Conservation (phyloP, 2,113 vertebrate genomes). For the Sisor rabdophorus region DNA sequence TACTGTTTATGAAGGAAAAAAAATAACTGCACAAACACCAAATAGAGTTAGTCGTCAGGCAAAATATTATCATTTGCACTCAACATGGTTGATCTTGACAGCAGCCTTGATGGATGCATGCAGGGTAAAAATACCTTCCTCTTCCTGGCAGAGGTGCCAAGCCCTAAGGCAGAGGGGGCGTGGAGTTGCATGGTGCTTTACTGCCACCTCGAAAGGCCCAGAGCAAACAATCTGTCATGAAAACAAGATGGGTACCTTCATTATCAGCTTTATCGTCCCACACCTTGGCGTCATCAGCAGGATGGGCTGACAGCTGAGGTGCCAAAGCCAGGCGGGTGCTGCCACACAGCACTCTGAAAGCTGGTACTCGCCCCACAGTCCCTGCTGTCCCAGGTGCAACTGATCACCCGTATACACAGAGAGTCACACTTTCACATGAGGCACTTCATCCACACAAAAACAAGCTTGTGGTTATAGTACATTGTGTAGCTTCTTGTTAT, state of each 20-base stretch:
- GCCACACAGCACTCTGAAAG: slow-evolving; percentile 53
- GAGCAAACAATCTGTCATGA: slow-evolving; percentile 70
- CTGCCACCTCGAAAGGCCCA: slow-evolving; percentile 57
- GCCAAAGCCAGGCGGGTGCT: slow-evolving; percentile 61
- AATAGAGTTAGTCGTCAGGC: slow-evolving; percentile 46
- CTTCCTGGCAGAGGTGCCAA: slow-evolving; percentile 59
- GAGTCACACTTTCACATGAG: slow-evolving; percentile 25
- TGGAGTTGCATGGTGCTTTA: slow-evolving; percentile 50
- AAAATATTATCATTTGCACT: slow-evolving; percentile 59
- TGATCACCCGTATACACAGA: slow-evolving; percentile 35
- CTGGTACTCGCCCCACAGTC: slow-evolving; percentile 52
- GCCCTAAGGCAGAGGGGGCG: slow-evolving; percentile 52
- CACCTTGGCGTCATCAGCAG: slow-evolving; percentile 65
- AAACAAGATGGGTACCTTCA: slow-evolving; percentile 69
- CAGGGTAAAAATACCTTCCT: slow-evolving; percentile 62
- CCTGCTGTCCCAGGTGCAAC: slow-evolving; percentile 53
- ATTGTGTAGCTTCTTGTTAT: slow-evolving; percentile 12
- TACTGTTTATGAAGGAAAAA: slow-evolving; percentile 30
- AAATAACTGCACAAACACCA: slow-evolving; percentile 24
- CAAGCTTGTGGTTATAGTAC: background rate
- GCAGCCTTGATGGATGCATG: slow-evolving; percentile 52
- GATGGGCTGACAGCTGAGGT: slow-evolving; percentile 73
- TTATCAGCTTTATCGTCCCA: slow-evolving; percentile 63
- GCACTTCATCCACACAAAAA: slow-evolving; percentile 3
- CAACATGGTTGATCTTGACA: slow-evolving; percentile 48